Evolutionary conservation across 2,113 vertebrate species (phyloP).

Genomic region (Sapayoa aenigma): DNA sequence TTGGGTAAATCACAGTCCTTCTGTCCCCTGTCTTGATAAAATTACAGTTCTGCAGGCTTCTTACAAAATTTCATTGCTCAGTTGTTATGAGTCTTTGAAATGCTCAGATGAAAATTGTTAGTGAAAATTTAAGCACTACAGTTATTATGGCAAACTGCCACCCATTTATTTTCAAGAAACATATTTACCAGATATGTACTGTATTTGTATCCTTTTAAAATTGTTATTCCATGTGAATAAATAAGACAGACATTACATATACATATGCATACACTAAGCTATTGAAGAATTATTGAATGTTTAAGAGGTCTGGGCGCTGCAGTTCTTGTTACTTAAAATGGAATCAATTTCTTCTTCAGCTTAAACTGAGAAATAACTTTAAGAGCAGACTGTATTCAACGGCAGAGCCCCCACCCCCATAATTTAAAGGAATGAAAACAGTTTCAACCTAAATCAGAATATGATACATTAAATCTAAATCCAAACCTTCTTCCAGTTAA

Average conservation of each 20-base stretch:
- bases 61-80: background rate
- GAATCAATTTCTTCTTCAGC: background rate
- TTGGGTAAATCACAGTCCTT: background rate
- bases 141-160: background rate
- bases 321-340: background rate
- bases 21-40: background rate
- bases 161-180: background rate
- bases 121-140: background rate
- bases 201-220: background rate
- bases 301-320: background rate
- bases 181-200: background rate
- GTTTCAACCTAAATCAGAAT: conserved; percentile 16
- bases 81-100: background rate
- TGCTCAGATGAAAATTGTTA: background rate
- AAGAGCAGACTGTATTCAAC: background rate
- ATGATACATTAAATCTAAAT: conserved; percentile 5
- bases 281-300: background rate
- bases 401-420: background rate
- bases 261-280: background rate
- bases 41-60: background rate
- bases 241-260: background rate
- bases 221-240: background rate
- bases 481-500: conserved; percentile 26
- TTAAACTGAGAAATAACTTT: background rate
- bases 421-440: conserved; percentile 7